Evolutionary conservation across 2,113 vertebrate genomes (phyloP), one percentile per base, ranked within the genome.

Genomic region (Cryptoleucopteryx plumbea): DNA sequence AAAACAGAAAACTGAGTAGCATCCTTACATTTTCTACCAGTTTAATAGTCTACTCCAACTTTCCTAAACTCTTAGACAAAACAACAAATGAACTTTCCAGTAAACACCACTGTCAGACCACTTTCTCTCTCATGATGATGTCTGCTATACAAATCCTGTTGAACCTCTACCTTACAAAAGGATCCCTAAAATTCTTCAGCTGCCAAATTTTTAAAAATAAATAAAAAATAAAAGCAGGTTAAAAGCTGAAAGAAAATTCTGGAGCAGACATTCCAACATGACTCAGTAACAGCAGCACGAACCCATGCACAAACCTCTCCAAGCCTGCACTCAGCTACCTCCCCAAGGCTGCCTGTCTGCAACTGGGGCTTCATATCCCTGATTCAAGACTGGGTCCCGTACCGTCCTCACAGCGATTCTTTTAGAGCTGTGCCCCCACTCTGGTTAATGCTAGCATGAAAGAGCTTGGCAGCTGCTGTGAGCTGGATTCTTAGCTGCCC

Each of bases 381-480:
- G 6, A 3, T 12, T 6, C 6, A 4, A 21, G 32, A 58, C 16
- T 40, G 22, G 48, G 36, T 68, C 53, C 42, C 2, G 0, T 7
- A 2, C 21, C 26, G 47, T 81, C 80, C n/a, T 22, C 15, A 47
- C 21, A 59, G 34, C 1, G 9, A 73, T 48, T 52, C 29, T 26
- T 66, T n/a, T 68, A 84, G 43, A 74, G 23, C 63, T 70, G 27
- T 63, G 43, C 59, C 20, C 12, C 72, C 10, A 3, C 52, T 71
- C 55, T 74, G 42, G 13, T 15, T 59, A 45, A 32, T 1, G 2
- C 4, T 2, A 36, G 36, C 0, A 0, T 20, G n/a, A 58, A 70
- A 81, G 45, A 65, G 42, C 10, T 78, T 40, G 62, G 40, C 7
- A 7, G 34, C 36, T 88, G 23, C 67, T 67, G 23, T 21, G 19